These are phyloP conservation scores for Onthophagus sagittarius DNA, from an alignment of 2,888 invertebrate species.

Conservation along the genomic window DNA sequence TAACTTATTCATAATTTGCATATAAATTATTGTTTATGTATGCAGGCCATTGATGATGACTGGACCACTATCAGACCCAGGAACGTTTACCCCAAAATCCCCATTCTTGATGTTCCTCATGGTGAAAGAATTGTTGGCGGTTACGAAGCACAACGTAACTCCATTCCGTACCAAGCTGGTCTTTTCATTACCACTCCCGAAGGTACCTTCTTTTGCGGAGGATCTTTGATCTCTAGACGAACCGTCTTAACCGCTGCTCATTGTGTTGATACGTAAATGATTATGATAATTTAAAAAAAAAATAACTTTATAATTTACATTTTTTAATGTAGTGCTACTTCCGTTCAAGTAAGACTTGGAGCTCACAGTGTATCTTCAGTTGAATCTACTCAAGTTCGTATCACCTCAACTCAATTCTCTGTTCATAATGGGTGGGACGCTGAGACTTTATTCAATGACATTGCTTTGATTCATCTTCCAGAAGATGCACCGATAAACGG, in stretches of 20 bases:
- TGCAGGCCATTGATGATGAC: conserved; percentile 11
- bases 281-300: background rate
- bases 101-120: background rate
- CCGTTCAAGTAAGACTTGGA: conserved; percentile 30
- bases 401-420: conserved; percentile 22
- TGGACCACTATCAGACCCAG: conserved; percentile 13
- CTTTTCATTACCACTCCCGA: conserved; percentile 22
- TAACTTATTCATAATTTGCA: background rate
- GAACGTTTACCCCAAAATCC: conserved; percentile 3
- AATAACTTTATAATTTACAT: background rate
- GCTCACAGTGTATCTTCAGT: conserved; percentile 36
- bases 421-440: conserved; percentile 28
- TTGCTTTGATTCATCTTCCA: conserved; percentile 36
- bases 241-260: conserved; percentile 56
- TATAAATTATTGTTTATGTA: background rate
- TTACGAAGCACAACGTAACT: conserved; percentile 8
- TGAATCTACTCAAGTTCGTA: conserved; percentile 36
- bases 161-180: conserved; percentile 19
- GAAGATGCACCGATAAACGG: conserved; percentile 5
- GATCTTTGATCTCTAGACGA: conserved; percentile 48
- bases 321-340: conserved; percentile 43
- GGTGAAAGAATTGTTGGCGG: conserved; percentile 17
- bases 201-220: conserved; percentile 53
- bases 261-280: conserved; percentile 38
- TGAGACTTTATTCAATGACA: conserved; percentile 44